Base-by-base conservation (phyloP, 2,888 invertebrate genomes). In the Amiota communis region DNA sequence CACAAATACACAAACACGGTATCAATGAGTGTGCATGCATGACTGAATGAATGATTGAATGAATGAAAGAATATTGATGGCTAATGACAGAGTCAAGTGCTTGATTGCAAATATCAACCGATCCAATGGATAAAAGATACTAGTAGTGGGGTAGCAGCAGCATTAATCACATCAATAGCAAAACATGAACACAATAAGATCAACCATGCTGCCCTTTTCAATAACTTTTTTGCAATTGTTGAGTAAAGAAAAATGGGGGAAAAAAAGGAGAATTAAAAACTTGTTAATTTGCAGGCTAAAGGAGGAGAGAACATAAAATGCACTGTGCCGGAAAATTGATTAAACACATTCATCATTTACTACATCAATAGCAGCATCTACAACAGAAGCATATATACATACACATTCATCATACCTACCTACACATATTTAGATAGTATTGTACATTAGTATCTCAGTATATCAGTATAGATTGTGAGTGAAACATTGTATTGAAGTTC, bases 281-380 rank as follows among this genome's bases (percentile, higher is more conserved):
- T 36, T 36, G 36, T 36, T 36, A 36, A 36, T 6, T 36, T 36
- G 36, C 36, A 6, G 23, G 53, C 17, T 53, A 63, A 12, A 63
- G 6, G n/a, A 63, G 9, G 17, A 59, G 12, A 36, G 15, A 12
- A 63, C 13, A 36, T 13, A 23, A 63, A 63, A 63, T 63, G 46
- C 46, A 63, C 13, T 63, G 67, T 49, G 51, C 51, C 36, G 72
- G 78, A 76, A 80, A 85, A 84, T 84, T 85, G 84, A 85, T 85
- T 83, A 84, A 84, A 75, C 78, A 79, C 86, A 83, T 86, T 86
- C 85, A 79, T 84, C 81, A 81, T 36, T 68, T 63, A 36, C 47
- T n/a, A 68, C 20, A 68, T 12, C 47, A 65, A 17, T 20, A 47
- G 36, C 65, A 49, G 23, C 17, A 15, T 17, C 17, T n/a, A 47